phyloP scores from a whole-genome alignment of 2,888 invertebrate genomes.

The Sarcophaga variegata region DNA sequence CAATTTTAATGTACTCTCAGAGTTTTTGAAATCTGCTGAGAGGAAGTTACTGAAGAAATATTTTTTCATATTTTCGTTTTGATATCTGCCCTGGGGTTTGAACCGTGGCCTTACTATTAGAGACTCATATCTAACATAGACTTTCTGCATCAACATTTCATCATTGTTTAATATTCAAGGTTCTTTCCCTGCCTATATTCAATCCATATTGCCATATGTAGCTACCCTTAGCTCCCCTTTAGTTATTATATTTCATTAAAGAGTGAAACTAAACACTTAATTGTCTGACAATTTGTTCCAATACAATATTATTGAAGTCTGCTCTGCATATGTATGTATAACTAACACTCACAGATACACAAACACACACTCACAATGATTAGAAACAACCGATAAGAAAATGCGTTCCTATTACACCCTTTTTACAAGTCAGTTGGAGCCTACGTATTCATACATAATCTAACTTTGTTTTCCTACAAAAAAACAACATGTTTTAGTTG shows the following conservation, averaged over 20 bases:
- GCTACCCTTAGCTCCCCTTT: background rate
- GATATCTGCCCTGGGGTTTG: too few relatives aligned
- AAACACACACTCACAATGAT: conserved; percentile 1
- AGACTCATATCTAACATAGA: too few relatives aligned
- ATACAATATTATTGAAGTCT: background rate
- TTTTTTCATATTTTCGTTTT: too few relatives aligned
- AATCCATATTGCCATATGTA: conserved; percentile 4
- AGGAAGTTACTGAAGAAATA: too few relatives aligned
- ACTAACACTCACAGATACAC: too few relatives aligned
- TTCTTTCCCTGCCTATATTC: background rate
- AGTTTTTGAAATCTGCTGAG: too few relatives aligned
- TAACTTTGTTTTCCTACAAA: background rate
- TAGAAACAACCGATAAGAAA: conserved; percentile 63
- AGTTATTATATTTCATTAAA: conserved; percentile 50
- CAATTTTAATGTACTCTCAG: too few relatives aligned
- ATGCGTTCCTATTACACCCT: conserved; percentile 56
- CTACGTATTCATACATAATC: conserved; percentile 32
- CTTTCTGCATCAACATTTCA: too few relatives aligned
- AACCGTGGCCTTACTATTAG: too few relatives aligned
- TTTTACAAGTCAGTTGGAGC: conserved; percentile 37
- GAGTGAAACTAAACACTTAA: conserved; percentile 44
- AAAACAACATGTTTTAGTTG: conserved; percentile 42
- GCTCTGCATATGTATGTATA: background rate
- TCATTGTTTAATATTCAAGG: too few relatives aligned
- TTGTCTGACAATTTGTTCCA: conserved; percentile 1